These are phyloP conservation scores for Machaerirhynchus nigripectus DNA, from an alignment of 2,113 vertebrate species.

Conservation along the genomic window DNA sequence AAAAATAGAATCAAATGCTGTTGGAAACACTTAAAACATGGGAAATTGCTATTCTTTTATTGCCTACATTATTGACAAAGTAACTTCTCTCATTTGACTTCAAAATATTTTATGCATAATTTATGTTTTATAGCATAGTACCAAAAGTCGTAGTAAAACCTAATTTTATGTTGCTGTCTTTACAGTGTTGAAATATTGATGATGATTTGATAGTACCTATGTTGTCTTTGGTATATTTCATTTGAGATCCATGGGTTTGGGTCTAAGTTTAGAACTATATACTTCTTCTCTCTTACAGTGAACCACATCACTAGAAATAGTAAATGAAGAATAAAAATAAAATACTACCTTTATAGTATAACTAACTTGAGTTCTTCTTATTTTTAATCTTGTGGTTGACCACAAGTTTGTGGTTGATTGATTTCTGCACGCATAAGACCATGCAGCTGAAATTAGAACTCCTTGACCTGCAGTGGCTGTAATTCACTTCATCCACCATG, in stretches of 20 bases:
- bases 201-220: not conserved
- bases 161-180: not conserved
- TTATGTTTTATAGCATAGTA: not conserved
- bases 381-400: not conserved
- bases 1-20: not conserved
- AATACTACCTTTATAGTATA: not conserved
- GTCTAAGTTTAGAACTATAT: not conserved
- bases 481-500: not conserved
- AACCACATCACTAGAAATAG: not conserved
- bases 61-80: not conserved
- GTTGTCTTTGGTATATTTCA: not conserved
- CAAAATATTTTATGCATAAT: not conserved
- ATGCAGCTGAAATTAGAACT: not conserved
- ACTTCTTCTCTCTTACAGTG: not conserved
- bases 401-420: not conserved
- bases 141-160: not conserved
- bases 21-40: not conserved
- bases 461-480: not conserved
- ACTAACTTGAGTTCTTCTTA: not conserved
- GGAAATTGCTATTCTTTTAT: not conserved
- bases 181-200: not conserved
- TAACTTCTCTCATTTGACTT: not conserved
- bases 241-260: not conserved
- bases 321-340: not conserved
- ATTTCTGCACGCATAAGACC: not conserved